Base-by-base conservation (phyloP, 2,797 vertebrate genomes). In the Morelia viridis region DNA sequence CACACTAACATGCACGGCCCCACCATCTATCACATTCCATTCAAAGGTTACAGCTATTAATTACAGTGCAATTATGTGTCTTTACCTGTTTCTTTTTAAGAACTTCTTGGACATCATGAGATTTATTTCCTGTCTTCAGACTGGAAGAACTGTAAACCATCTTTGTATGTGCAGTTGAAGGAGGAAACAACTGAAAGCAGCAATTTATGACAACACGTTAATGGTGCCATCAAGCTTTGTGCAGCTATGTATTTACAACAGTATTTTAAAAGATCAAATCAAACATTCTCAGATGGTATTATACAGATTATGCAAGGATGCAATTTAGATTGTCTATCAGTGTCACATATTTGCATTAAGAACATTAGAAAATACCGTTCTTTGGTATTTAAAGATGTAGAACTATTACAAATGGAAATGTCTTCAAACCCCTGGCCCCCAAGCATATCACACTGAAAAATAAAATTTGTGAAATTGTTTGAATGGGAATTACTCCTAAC, bases 61-160 rank as follows among this genome's bases (percentile, higher is more conserved):
- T 64, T 80, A 65, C 4, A 84, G 0, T 57, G 31, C 15, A 88
- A 64, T 12, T 0, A 17, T 56, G 61, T 56, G 24, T 0, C 89
- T 24, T 94, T 97, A 98, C 99, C 98, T 99, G 99, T 71, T 99
- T 99, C 97, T 99, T 99, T 97, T 99, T 99, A 93, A 98, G 97
- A 95, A 97, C 98, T 97, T 99, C 99, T 96, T 99, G 99, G 65
- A 98, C 96, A 94, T 99, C 98, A 0, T 98, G 98, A 84, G 98
- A 98, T 98, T 99, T 99, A 95, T 97, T 98, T 0, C 98, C 98
- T 90, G 97, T 96, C 97, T 99, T 99, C 90, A 98, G 96, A 92
- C 97, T 96, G 58, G 98, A 94, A 56, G 98, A 98, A 89, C 97
- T 96, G 94, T 98, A 99, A 89, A 97, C 96, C 94, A 97, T 97